A percentile compares a stretch with the other conserved stretches of the same genome.
phyloP scores from a whole-genome alignment of 2,888 invertebrate species.

The Morpho helenor region DNA sequence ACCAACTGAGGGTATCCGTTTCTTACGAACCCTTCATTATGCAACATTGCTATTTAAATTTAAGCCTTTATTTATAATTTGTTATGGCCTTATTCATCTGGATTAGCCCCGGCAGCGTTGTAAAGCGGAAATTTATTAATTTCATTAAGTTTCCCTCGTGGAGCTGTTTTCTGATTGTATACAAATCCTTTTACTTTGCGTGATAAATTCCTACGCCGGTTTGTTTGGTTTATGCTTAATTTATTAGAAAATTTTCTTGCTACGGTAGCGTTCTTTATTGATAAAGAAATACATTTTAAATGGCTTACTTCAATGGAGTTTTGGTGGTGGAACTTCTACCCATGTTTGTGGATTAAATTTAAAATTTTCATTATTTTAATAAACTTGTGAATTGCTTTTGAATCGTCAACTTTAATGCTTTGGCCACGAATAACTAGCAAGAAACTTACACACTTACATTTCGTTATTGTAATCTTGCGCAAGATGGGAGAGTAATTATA shows the following conservation, averaged over 20 bases:
- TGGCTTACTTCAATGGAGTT: not conserved
- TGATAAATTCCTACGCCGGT: constrained; percentile 26
- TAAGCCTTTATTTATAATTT: constrained; percentile 28
- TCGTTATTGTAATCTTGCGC: no score
- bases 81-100: constrained; percentile 27
- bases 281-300: not conserved
- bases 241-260: constrained; percentile 17
- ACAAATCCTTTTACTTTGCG: constrained; percentile 29
- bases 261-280: not conserved
- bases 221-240: constrained; percentile 18
- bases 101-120: constrained; percentile 26
- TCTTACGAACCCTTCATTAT: no score
- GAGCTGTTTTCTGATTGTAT: constrained; percentile 29
- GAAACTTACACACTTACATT: no score
- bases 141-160: constrained; percentile 25
- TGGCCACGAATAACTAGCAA: no score
- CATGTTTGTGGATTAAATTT: no score
- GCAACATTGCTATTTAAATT: constrained; percentile 3
- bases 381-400: no score
- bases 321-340: no score
- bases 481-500: no score
- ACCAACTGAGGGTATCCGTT: no score
- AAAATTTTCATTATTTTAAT: no score
- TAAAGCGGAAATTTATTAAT: constrained; percentile 31
- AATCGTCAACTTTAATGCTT: no score